Percentiles rank a stretch among this genome's conserved stretches.
Conservation (phyloP, 2,888 invertebrate genomes). For the Macrosoma leucophasiata region DNA sequence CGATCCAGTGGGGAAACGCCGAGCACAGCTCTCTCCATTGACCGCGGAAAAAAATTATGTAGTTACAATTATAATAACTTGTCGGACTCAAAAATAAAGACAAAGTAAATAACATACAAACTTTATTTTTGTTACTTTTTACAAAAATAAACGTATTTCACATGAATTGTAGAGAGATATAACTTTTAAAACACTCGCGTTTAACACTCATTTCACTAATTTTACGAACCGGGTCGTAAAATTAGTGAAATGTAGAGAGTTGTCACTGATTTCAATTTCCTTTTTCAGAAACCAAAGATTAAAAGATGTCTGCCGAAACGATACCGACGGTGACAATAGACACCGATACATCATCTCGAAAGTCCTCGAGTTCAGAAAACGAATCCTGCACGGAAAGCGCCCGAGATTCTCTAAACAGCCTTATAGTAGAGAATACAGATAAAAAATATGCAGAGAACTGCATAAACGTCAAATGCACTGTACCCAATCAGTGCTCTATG, state of each 20-base stretch:
- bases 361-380: constrained; percentile 21
- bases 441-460: constrained; percentile 25
- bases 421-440: constrained; percentile 29
- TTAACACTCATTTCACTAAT: constrained; percentile 1
- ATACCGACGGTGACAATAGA: constrained; percentile 6
- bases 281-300: constrained; percentile 1
- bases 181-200: neutral
- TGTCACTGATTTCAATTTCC: constrained; percentile 3
- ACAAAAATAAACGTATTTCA: neutral
- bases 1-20: too few relatives aligned
- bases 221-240: neutral
- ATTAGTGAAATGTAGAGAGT: constrained; percentile 5
- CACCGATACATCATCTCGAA: constrained; percentile 6
- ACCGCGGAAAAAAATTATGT: too few relatives aligned
- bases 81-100: too few relatives aligned
- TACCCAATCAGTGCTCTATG: constrained; percentile 26
- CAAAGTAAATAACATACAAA: too few relatives aligned
- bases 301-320: constrained; percentile 5
- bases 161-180: neutral
- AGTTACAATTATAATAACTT: too few relatives aligned
- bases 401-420: constrained; percentile 38
- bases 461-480: constrained; percentile 26
- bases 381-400: constrained; percentile 29
- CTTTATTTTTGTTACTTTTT: neutral
- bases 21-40: too few relatives aligned